These are phyloP conservation scores for Corydoras maculifer DNA, from an alignment of 2,113 vertebrate genomes.

Conservation along the genomic window DNA sequence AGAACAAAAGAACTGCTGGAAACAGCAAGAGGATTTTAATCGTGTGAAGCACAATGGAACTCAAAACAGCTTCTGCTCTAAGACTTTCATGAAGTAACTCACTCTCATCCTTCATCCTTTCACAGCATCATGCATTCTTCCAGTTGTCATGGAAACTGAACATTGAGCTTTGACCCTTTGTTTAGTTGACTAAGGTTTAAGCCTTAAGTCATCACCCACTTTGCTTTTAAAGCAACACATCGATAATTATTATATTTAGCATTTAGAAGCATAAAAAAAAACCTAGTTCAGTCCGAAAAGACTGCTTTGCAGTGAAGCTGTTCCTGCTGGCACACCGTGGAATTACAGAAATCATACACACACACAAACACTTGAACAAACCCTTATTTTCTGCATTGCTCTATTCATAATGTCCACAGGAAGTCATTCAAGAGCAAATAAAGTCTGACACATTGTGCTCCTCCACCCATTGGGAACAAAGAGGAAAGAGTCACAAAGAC, in stretches of 20 bases:
- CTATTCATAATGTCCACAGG: slow-evolving; percentile 60
- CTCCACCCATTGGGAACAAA: slow-evolving; percentile 52
- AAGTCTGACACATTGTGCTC: slow-evolving; percentile 53
- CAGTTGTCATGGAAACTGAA: slow-evolving; percentile 1
- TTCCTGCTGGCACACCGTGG: slow-evolving; percentile 8
- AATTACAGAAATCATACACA: neutral
- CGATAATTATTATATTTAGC: neutral
- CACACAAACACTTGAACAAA: neutral
- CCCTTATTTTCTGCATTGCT: slow-evolving; percentile 43
- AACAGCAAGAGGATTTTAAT: slow-evolving; percentile 43
- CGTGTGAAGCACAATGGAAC: slow-evolving; percentile 52
- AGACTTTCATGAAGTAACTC: slow-evolving; percentile 58
- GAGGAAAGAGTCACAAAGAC: slow-evolving; percentile 39
- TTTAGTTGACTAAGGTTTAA: neutral
- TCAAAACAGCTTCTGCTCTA: slow-evolving; percentile 53
- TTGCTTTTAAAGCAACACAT: neutral
- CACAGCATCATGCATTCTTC: neutral
- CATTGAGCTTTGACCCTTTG: slow-evolving; percentile 2
- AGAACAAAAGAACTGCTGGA: slow-evolving; percentile 35
- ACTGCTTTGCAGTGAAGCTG: neutral
- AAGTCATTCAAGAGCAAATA: slow-evolving; percentile 59
- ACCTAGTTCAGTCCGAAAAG: slow-evolving; percentile 6
- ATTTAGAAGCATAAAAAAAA: neutral
- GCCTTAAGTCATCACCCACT: neutral
- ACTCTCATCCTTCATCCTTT: slow-evolving; percentile 34